Evolutionary conservation across 1,140 invertebrate species (phyloP).

Genomic region (Copidosoma floridanum): DNA sequence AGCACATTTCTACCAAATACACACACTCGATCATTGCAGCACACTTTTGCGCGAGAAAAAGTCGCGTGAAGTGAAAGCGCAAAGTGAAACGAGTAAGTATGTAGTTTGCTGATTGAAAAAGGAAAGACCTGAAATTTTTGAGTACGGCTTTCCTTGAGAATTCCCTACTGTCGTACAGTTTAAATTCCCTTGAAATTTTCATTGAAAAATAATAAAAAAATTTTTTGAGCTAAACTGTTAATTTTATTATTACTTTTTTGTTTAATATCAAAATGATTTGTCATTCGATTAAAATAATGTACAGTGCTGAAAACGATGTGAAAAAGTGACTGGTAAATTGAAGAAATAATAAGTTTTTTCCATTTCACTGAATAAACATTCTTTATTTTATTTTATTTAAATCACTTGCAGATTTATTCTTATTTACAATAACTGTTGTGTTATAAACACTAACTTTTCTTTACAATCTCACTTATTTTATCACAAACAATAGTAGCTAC

Average conservation of each 20-base stretch:
- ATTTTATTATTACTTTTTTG: background rate
- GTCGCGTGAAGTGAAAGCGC: conserved; percentile 3
- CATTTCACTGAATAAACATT: background rate
- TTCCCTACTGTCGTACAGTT: background rate
- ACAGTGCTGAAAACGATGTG: too few relatives aligned
- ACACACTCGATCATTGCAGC: too few relatives aligned
- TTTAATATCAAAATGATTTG: too few relatives aligned
- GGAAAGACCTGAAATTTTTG: background rate
- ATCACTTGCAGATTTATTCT: conserved; percentile 11
- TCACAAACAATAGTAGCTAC: conserved; percentile 17
- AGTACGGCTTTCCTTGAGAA: too few relatives aligned
- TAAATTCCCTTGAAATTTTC: too few relatives aligned
- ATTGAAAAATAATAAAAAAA: background rate
- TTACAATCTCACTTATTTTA: conserved; percentile 16
- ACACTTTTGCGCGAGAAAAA: conserved; percentile 12
- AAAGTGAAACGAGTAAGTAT: conserved; percentile 1
- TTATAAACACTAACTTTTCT: conserved; percentile 2
- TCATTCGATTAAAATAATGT: too few relatives aligned
- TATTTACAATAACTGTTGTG: conserved; percentile 17
- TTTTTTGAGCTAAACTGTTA: background rate
- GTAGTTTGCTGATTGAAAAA: background rate
- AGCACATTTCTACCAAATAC: too few relatives aligned
- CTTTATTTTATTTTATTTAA: conserved; percentile 12
- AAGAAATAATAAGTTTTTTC: background rate
- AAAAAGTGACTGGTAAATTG: too few relatives aligned